These are phyloP conservation scores for Limonius californicus DNA, from an alignment of 1,140 invertebrate species.

Conservation along the genomic window DNA sequence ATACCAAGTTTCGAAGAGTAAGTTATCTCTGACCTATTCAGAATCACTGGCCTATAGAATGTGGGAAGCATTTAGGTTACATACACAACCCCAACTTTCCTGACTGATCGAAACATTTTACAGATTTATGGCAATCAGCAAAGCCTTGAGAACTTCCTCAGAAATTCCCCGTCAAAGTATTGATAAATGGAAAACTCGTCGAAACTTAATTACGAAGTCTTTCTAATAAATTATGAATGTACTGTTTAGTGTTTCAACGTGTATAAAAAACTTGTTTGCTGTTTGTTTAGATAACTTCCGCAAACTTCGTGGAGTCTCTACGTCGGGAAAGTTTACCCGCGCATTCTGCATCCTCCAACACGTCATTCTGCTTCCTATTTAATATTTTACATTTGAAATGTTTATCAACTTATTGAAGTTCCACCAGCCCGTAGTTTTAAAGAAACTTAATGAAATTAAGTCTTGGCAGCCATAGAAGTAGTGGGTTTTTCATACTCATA, in stretches of 20 bases:
- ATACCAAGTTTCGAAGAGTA: too few species aligned
- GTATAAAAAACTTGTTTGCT: slow-evolving; percentile 9
- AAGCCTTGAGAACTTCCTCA: too few species aligned
- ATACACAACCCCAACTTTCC: too few species aligned
- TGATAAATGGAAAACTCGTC: slow-evolving; percentile 5
- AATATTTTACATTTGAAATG: slow-evolving; percentile 3
- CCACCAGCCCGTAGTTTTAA: too few species aligned
- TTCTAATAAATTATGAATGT: slow-evolving; percentile 8
- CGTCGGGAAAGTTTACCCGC: slow-evolving; percentile 4
- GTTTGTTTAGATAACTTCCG: slow-evolving; percentile 3
- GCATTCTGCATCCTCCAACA: neutral
- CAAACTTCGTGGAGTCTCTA: neutral
- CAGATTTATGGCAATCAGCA: too few species aligned
- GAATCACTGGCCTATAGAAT: too few species aligned
- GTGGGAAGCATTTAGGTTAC: too few species aligned
- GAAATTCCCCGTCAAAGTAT: neutral
- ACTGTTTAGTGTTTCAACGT: slow-evolving; percentile 8
- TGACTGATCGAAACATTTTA: too few species aligned
- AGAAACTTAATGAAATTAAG: too few species aligned
- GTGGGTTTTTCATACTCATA: too few species aligned
- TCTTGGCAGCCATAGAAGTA: too few species aligned
- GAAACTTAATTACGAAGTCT: slow-evolving; percentile 7
- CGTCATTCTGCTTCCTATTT: slow-evolving; percentile 4
- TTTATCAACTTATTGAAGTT: neutral
- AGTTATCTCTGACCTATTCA: too few species aligned